Base-by-base conservation (phyloP, 2,113 vertebrate genomes). In the Labeo rohita region DNA sequence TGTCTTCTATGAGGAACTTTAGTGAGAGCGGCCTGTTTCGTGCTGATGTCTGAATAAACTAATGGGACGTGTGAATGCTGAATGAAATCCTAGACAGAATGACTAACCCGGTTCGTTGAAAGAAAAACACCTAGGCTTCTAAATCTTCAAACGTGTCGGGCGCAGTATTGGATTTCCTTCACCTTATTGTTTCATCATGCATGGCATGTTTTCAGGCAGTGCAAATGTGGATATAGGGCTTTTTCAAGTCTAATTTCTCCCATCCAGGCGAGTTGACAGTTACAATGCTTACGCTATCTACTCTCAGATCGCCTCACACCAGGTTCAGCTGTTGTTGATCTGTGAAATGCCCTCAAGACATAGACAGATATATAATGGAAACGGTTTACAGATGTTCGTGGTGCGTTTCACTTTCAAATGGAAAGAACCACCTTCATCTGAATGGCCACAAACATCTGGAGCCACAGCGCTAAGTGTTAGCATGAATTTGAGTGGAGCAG, bases 91-190 rank as follows among this genome's bases (percentile, higher is more conserved):
- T 72, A 65, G 34, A 21, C 43, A 52, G 70, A 87, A 83, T 77
- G 65, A 79, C 78, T 83, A 85, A 83, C 73, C 66, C 73, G 65
- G 54, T 83, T 81, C 61, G 21, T 52, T 15, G 23, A 79, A 88
- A 85, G 56, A 50, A 84, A 70, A 79, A 72, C 86, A 87, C 80
- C 59, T 79, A 89, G 83, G 61, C 4, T 65, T 68, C 78, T 84
- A 63, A 84, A 80, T 87, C 83, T 70, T 81, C 61, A 82, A 81
- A 70, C 72, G 76, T 85, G 85, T 87, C 70, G 43, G 23, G 13
- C 45, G 47, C 72, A 18, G 72, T 83, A 83, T 86, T 87, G 80
- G 75, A 89, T 89, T 89, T 75, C 66, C 59, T 79, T 74, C 49
- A 68, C 56, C 45, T 83, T 87, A 85, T 84, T 85, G 49, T 84